phyloP scores from a whole-genome alignment of 2,797 vertebrate species.

The Myiothlypis chrysogaster region DNA sequence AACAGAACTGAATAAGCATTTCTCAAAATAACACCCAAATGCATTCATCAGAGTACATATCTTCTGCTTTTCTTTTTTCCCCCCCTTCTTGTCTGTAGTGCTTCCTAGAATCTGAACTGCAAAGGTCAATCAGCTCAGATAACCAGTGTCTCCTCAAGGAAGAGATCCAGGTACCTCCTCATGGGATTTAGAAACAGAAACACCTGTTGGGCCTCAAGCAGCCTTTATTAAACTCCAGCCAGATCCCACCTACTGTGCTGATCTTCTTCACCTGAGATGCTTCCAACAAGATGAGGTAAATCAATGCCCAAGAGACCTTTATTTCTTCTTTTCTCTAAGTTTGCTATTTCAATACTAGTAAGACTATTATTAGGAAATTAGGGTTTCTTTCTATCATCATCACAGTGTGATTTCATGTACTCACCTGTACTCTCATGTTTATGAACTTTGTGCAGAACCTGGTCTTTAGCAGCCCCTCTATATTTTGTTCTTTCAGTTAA shows the following conservation, averaged over 20 bases:
- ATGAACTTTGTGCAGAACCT: neutral
- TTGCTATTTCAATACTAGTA: neutral
- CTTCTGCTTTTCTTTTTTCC: neutral
- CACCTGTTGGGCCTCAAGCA: neutral
- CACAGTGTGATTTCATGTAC: neutral
- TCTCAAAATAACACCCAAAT: neutral
- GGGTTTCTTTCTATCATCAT: accelerated
- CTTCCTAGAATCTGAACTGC: neutral
- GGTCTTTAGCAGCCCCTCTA: neutral
- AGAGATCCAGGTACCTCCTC: neutral
- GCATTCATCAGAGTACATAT: neutral
- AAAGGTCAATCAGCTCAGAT: neutral
- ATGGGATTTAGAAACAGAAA: neutral
- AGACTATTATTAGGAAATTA: neutral
- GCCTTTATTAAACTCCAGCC: neutral
- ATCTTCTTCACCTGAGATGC: neutral
- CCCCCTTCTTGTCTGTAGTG: neutral
- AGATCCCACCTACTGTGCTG: neutral
- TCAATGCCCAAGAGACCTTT: neutral
- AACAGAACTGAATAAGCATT: neutral
- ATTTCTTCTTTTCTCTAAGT: neutral
- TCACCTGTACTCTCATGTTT: neutral
- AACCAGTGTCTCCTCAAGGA: neutral
- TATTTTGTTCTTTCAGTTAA: neutral
- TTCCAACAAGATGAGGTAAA: neutral